Percentiles rank a stretch among this genome's conserved stretches.
phyloP scores from a whole-genome alignment of 2,888 invertebrate species.

The Amphiduros pacificus region DNA sequence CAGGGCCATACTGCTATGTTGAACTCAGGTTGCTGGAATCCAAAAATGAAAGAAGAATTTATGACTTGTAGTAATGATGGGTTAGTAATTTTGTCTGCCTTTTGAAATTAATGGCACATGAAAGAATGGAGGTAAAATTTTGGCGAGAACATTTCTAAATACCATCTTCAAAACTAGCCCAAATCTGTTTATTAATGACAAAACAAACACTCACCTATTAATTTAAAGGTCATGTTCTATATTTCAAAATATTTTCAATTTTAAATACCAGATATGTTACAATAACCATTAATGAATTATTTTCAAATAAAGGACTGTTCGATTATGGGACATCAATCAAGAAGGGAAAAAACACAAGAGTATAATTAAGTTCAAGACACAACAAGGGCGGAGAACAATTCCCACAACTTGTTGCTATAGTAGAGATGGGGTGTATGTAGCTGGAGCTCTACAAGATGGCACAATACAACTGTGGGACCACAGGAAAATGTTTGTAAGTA shows the following conservation, averaged over 20 bases:
- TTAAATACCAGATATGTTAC: too few species aligned
- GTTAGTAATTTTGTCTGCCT: too few species aligned
- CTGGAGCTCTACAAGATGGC: slow-evolving; percentile 91
- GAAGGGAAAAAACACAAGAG: slow-evolving; percentile 69
- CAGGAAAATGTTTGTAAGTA: slow-evolving; percentile 76
- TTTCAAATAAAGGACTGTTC: slow-evolving; percentile 74
- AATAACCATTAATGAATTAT: too few species aligned
- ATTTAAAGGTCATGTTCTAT: too few species aligned
- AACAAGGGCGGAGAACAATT: slow-evolving; percentile 77
- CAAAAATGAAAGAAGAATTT: slow-evolving; percentile 86
- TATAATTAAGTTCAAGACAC: slow-evolving; percentile 75
- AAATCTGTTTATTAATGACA: too few species aligned
- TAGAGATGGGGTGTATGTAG: slow-evolving; percentile 82
- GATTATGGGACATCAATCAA: slow-evolving; percentile 85
- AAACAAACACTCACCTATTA: too few species aligned
- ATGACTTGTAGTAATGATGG: slow-evolving; percentile 92
- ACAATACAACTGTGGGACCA: slow-evolving; percentile 98
- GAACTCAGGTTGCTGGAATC: slow-evolving; percentile 92
- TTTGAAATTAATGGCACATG: too few species aligned
- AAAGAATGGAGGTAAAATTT: too few species aligned
- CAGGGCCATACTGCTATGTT: slow-evolving; percentile 88
- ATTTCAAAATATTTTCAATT: neutral
- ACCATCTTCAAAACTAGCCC: too few species aligned
- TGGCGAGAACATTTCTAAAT: too few species aligned
- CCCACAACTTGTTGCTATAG: slow-evolving; percentile 84